phyloP scores from a whole-genome alignment of 2,888 invertebrate genomes.

The Glaucopsyche alexis region DNA sequence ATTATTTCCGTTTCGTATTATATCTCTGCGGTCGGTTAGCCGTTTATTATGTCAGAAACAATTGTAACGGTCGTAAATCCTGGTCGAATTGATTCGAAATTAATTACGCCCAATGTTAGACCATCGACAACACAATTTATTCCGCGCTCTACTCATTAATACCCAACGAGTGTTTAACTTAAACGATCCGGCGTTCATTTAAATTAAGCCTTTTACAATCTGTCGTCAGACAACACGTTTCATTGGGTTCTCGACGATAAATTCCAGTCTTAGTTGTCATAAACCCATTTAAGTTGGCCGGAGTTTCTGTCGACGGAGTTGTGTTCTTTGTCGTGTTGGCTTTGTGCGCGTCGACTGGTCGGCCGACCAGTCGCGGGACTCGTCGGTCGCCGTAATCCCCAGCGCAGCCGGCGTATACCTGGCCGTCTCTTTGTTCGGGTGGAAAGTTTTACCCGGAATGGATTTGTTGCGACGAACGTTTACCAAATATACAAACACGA shows the following conservation, averaged over 20 bases:
- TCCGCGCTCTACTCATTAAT: conserved; percentile 46
- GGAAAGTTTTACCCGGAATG: conserved; percentile 61
- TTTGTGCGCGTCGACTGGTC: conserved; percentile 40
- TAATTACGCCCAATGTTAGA: conserved; percentile 59
- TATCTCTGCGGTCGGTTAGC: conserved; percentile 63
- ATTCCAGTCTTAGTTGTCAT: conserved; percentile 64
- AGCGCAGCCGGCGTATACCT: conserved; percentile 67
- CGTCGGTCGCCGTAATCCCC: conserved; percentile 56
- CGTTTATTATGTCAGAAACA: conserved; percentile 64
- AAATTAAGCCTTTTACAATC: conserved; percentile 37
- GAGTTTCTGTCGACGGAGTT: conserved; percentile 48
- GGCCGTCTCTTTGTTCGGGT: conserved; percentile 68
- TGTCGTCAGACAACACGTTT: conserved; percentile 41
- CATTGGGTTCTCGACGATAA: conserved; percentile 50
- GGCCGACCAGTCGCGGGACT: conserved; percentile 48
- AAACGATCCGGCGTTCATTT: conserved; percentile 34
- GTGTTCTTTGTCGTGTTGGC: conserved; percentile 46
- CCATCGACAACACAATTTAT: conserved; percentile 43
- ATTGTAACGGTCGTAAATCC: conserved; percentile 68
- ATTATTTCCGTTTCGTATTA: conserved; percentile 75
- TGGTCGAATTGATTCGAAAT: conserved; percentile 68
- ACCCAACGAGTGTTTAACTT: conserved; percentile 54
- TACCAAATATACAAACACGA: conserved; percentile 44
- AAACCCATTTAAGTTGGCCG: conserved; percentile 66
- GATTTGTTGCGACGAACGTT: conserved; percentile 55